These are phyloP conservation scores for Caenorhabditis drosophilae DNA, from an alignment of 2,888 invertebrate species.

Conservation along the genomic window DNA sequence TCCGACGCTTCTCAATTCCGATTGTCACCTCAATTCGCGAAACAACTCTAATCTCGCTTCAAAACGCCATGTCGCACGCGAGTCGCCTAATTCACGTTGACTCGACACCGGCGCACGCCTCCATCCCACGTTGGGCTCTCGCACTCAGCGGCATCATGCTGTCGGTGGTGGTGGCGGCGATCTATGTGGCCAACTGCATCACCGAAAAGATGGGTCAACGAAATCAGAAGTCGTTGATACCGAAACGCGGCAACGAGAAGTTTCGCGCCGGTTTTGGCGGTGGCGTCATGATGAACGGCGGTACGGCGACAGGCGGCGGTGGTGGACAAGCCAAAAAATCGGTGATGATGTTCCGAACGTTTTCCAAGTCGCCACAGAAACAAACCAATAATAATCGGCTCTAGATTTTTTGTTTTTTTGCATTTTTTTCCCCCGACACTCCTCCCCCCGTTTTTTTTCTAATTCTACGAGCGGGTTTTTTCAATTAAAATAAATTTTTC, in stretches of 20 bases:
- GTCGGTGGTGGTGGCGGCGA: constrained; percentile 36
- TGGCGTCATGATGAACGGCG: constrained; percentile 46
- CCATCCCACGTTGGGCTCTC: constrained; percentile 49
- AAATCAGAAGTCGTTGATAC: constrained; percentile 35
- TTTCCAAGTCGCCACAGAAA: constrained; percentile 35
- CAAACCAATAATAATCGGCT: constrained; percentile 34
- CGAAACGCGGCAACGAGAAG: constrained; percentile 35
- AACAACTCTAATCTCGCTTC: constrained; percentile 17
- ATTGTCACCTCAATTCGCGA: constrained; percentile 19
- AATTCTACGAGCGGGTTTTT: no score
- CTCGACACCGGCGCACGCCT: constrained; percentile 31
- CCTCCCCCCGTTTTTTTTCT: neutral
- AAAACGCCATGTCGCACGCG: constrained; percentile 35
- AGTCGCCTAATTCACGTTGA: constrained; percentile 31
- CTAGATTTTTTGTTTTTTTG: constrained; percentile 4
- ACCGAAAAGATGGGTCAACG: constrained; percentile 42
- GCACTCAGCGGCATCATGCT: constrained; percentile 37
- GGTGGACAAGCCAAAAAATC: constrained; percentile 44
- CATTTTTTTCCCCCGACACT: neutral
- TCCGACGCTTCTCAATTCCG: constrained; percentile 31
- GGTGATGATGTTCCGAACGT: constrained; percentile 54
- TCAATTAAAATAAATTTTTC: no score
- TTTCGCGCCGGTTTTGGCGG: constrained; percentile 54
- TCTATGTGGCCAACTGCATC: constrained; percentile 52
- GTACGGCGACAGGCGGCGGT: neutral